A percentile compares a stretch with the other conserved stretches of the same genome.
These are phyloP conservation scores for Rhyacophila brunnea DNA, from an alignment of 1,140 invertebrate species.

Conservation along the genomic window DNA sequence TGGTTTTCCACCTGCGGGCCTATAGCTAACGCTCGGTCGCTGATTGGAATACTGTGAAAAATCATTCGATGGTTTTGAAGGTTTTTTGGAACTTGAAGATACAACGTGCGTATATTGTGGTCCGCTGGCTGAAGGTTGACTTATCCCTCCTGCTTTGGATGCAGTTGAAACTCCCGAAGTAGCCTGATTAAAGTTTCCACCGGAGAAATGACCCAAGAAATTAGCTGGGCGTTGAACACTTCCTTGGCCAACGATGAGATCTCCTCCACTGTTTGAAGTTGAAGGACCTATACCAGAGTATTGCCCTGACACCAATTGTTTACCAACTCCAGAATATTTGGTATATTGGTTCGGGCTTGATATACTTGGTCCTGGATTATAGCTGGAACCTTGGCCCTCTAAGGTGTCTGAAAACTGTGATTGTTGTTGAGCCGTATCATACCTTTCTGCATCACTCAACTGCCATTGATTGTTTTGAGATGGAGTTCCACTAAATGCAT, in stretches of 20 bases:
- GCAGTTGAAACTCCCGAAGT: background rate
- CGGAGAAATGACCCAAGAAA: background rate
- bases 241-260: slow-evolving; percentile 21
- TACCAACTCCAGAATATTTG: background rate
- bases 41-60: slow-evolving; percentile 1
- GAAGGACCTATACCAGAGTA: background rate
- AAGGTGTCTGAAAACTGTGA: background rate
- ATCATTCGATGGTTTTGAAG: background rate
- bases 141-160: background rate
- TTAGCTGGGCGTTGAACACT: slow-evolving; percentile 21
- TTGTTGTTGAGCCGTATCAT: background rate
- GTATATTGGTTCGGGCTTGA: background rate
- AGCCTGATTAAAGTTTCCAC: background rate
- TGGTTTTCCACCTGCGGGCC: too few relatives aligned
- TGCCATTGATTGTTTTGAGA: slow-evolving; percentile 17
- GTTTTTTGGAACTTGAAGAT: slow-evolving; percentile 5
- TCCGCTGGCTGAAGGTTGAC: background rate
- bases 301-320: background rate
- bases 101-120: slow-evolving; percentile 9
- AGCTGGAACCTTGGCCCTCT: slow-evolving; percentile 2
- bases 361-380: slow-evolving; percentile 7
- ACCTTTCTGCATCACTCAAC: background rate
- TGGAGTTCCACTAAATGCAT: background rate
- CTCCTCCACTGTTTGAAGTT: slow-evolving; percentile 8
- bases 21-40: background rate